These are phyloP conservation scores for Andrena dorsata DNA, from an alignment of 2,888 invertebrate genomes.

Conservation along the genomic window DNA sequence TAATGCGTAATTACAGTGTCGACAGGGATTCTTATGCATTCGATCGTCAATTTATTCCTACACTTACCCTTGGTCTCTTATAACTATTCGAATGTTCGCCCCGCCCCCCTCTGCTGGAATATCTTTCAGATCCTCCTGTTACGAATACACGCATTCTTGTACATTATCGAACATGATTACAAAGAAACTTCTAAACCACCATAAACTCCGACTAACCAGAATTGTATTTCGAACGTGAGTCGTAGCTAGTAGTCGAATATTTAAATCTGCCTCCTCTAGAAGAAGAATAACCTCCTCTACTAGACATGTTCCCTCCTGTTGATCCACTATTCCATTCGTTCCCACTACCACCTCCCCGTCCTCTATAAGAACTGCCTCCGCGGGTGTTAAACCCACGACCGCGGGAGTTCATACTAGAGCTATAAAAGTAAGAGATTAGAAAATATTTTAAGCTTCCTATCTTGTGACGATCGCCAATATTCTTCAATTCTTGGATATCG, in stretches of 20 bases:
- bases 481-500: not conserved
- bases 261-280: constrained; percentile 82
- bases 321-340: constrained; percentile 78
- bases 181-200: not conserved
- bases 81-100: constrained; percentile 82
- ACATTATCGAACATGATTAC: not conserved
- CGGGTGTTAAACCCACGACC: constrained; percentile 81
- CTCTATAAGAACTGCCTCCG: constrained; percentile 81
- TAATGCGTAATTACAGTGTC: not conserved
- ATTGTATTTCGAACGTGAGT: constrained; percentile 81
- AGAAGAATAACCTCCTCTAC: constrained; percentile 81
- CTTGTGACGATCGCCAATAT: not conserved
- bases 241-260: constrained; percentile 80
- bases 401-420: constrained; percentile 81
- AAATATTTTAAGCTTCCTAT: not conserved
- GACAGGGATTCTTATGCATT: not conserved
- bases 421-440: constrained; percentile 41
- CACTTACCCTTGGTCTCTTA: constrained; percentile 81
- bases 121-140: constrained; percentile 79
- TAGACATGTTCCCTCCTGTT: constrained; percentile 73
- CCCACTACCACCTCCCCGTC: constrained; percentile 78
- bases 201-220: constrained; percentile 73
- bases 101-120: constrained; percentile 80
- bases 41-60: not conserved
- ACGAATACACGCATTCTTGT: constrained; percentile 11